Conservation (phyloP, 2,888 invertebrate genomes). For the Lepidochrysops patricia region DNA sequence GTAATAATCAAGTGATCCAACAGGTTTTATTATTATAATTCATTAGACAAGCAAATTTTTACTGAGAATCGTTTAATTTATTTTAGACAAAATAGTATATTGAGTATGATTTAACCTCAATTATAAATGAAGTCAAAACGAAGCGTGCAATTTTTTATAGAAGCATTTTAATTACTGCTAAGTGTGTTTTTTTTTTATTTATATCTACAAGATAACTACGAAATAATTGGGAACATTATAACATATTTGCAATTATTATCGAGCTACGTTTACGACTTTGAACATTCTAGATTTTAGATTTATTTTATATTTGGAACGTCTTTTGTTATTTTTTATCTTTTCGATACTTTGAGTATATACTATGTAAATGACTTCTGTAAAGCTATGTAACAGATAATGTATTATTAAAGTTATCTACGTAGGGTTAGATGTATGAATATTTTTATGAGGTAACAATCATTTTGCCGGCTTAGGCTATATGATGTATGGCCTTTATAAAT, state of each 20-base stretch:
- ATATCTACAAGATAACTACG: neutral
- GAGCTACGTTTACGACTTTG: neutral
- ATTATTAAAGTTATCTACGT: too few relatives aligned
- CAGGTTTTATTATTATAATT: slow-evolving; percentile 17
- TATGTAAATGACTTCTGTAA: too few relatives aligned
- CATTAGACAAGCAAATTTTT: slow-evolving; percentile 17
- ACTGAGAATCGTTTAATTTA: slow-evolving; percentile 11
- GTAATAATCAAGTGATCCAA: slow-evolving; percentile 11
- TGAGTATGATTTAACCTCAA: neutral
- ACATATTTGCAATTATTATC: neutral
- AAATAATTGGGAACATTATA: neutral
- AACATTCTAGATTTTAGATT: neutral
- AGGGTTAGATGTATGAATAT: too few relatives aligned
- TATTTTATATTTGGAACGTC: too few relatives aligned
- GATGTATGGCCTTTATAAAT: too few relatives aligned
- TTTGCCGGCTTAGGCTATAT: too few relatives aligned
- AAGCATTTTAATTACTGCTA: neutral
- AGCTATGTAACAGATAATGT: too few relatives aligned
- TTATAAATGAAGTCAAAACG: neutral
- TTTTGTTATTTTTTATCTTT: too few relatives aligned
- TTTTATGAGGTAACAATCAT: too few relatives aligned
- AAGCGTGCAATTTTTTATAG: neutral
- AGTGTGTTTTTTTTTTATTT: neutral
- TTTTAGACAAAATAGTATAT: neutral
- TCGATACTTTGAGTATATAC: too few relatives aligned